These are phyloP conservation scores for Pipistrellus pygmaeus DNA, from an alignment of 2,797 vertebrate genomes.

Conservation along the genomic window DNA sequence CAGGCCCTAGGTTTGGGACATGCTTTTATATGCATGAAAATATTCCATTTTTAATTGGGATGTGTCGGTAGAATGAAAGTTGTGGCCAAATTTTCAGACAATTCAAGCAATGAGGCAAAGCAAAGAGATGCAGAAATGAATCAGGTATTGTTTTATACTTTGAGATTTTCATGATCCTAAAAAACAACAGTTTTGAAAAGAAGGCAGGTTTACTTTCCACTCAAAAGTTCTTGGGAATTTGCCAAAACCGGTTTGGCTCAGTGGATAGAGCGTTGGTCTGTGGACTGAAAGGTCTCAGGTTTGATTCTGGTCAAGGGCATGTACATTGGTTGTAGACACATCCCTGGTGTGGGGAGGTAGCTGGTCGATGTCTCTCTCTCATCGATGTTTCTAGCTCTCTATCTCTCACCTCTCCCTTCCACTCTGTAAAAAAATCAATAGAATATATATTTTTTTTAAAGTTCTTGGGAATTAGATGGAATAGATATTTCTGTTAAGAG, in stretches of 20 bases:
- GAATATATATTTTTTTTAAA: too few species aligned
- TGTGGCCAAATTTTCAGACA: background rate
- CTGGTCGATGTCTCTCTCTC: too few species aligned
- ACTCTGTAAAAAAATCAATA: too few species aligned
- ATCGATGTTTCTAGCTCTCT: too few species aligned
- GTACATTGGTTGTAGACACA: too few species aligned
- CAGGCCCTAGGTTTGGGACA: background rate
- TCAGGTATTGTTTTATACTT: background rate
- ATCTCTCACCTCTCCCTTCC: too few species aligned
- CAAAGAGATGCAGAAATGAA: background rate
- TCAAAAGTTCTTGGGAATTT: slow-evolving; percentile 15
- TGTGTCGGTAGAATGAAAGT: background rate
- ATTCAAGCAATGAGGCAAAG: background rate
- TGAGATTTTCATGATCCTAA: background rate
- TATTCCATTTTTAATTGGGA: background rate
- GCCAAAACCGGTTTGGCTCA: too few species aligned
- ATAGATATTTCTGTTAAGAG: slow-evolving; percentile 45
- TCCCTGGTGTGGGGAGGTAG: too few species aligned
- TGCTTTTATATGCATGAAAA: background rate
- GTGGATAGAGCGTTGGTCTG: too few species aligned
- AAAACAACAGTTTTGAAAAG: background rate
- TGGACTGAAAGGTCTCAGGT: too few species aligned
- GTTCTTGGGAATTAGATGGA: background rate
- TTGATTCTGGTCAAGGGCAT: too few species aligned
- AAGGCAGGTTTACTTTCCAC: background rate